Percentiles rank a stretch among this genome's conserved stretches.
Evolutionary conservation across 2,113 vertebrate species (phyloP).

Genomic region (Psittacula cyanocephala): DNA sequence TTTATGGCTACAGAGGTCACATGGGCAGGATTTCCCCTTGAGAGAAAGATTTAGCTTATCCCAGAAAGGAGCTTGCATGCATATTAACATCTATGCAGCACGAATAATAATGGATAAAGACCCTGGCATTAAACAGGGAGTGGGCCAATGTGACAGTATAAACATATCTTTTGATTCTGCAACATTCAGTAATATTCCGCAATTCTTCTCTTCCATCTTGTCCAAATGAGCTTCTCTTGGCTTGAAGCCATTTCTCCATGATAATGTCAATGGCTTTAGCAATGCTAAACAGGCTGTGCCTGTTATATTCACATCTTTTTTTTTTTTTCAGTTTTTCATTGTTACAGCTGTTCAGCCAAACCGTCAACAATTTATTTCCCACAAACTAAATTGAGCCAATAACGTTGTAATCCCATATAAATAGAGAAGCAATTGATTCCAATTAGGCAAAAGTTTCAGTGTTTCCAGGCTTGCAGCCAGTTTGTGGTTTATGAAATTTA

Average conservation of each 20-base stretch:
- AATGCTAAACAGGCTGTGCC: constrained; percentile 28
- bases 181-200: neutral
- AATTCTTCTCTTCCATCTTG: constrained; percentile 27
- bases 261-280: constrained; percentile 41
- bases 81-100: neutral
- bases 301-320: constrained; percentile 10
- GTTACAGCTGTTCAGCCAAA: constrained; percentile 55
- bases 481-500: constrained; percentile 68
- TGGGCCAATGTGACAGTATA: neutral
- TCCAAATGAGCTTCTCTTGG: constrained; percentile 45
- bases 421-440: constrained; percentile 63
- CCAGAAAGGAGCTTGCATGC: neutral
- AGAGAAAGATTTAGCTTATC: neutral
- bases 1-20: neutral
- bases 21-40: neutral
- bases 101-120: neutral
- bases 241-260: constrained; percentile 25
- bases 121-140: neutral
- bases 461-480: constrained; percentile 68
- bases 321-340: constrained; percentile 43
- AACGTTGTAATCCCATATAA: constrained; percentile 60
- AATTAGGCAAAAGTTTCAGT: constrained; percentile 71
- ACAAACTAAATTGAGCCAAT: constrained; percentile 58
- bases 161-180: constrained; percentile 6
- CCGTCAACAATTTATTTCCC: constrained; percentile 56